These are phyloP conservation scores for Phyllotreta striolata DNA, from an alignment of 2,888 invertebrate species.

Conservation along the genomic window DNA sequence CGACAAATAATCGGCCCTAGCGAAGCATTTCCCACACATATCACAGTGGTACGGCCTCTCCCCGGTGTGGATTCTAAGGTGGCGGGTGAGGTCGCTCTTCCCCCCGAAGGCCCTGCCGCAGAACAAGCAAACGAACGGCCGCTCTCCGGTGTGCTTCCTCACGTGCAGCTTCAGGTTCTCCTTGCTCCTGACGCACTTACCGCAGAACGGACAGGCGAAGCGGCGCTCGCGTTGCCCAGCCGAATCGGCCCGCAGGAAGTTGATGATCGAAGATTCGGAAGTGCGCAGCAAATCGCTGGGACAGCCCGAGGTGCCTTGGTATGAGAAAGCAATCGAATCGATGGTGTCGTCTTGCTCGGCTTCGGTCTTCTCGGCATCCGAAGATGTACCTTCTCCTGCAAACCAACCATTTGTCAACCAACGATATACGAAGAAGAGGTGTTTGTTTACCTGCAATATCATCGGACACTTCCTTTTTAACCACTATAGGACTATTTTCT, in stretches of 20 bases:
- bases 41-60: constrained; percentile 92
- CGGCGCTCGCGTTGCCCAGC: constrained; percentile 75
- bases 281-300: constrained; percentile 28
- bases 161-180: constrained; percentile 89
- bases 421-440: not conserved
- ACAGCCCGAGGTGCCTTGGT: constrained; percentile 51
- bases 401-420: constrained; percentile 1
- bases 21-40: constrained; percentile 91
- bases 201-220: constrained; percentile 89
- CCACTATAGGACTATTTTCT: constrained; percentile 51
- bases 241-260: constrained; percentile 71
- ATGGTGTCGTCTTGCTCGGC: constrained; percentile 75
- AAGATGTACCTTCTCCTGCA: constrained; percentile 53
- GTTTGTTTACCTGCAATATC: constrained; percentile 38
- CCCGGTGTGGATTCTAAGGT: constrained; percentile 87
- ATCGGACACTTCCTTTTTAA: constrained; percentile 50
- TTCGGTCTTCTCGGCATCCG: constrained; percentile 57
- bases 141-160: constrained; percentile 85
- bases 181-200: constrained; percentile 88
- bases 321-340: constrained; percentile 68
- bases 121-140: constrained; percentile 90
- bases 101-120: constrained; percentile 90
- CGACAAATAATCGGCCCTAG: constrained; percentile 87
- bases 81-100: constrained; percentile 86
- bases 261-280: constrained; percentile 69